These are phyloP conservation scores for Staurois parvus DNA, from an alignment of 2,797 vertebrate genomes.

Conservation along the genomic window DNA sequence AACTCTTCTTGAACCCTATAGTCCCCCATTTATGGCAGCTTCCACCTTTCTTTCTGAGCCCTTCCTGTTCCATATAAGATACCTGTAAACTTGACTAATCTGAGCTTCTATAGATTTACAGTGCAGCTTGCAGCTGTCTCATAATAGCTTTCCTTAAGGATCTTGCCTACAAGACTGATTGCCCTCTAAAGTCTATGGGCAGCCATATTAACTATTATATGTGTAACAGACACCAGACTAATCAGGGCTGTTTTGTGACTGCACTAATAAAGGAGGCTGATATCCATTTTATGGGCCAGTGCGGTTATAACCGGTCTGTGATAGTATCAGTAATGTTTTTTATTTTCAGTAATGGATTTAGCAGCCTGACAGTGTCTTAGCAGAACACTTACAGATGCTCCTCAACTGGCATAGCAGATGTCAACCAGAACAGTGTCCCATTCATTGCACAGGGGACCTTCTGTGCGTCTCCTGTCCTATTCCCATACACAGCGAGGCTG, in stretches of 20 bases:
- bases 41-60: too few relatives aligned
- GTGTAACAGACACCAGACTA: constrained; percentile 24
- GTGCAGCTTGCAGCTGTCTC: neutral
- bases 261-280: neutral
- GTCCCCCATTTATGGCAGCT: too few relatives aligned
- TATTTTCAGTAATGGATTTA: constrained; percentile 56
- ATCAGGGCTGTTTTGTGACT: constrained; percentile 3
- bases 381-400: constrained; percentile 58
- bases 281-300: constrained; percentile 20
- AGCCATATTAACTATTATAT: neutral
- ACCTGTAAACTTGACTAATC: too few relatives aligned
- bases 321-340: constrained; percentile 46
- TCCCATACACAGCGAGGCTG: constrained; percentile 28
- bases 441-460: constrained; percentile 57
- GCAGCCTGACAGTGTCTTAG: constrained; percentile 48
- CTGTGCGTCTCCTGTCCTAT: constrained; percentile 45
- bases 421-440: constrained; percentile 57
- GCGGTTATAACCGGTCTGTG: constrained; percentile 16
- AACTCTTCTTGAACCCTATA: too few relatives aligned
- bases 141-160: too few relatives aligned
- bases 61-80: too few relatives aligned
- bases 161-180: too few relatives aligned
- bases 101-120: too few relatives aligned
- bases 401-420: constrained; percentile 61
- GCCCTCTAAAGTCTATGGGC: neutral